Evolutionary conservation across 2,113 vertebrate genomes (phyloP).

Genomic region (Myiozetetes cayanensis): DNA sequence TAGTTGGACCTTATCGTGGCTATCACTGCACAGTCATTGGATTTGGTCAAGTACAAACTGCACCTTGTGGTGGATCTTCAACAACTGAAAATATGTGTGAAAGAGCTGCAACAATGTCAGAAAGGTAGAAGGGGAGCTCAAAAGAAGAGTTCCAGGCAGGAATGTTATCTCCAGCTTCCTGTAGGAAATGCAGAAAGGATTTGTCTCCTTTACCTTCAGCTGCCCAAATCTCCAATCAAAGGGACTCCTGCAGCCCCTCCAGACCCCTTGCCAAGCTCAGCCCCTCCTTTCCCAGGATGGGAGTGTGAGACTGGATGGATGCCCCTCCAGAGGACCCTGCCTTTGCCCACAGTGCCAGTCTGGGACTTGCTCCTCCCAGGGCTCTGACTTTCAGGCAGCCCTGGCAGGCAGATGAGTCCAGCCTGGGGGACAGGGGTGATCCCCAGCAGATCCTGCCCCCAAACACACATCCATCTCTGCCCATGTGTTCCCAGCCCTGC

Average conservation of each 20-base stretch:
- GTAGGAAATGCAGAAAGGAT: neutral
- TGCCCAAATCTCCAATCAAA: neutral
- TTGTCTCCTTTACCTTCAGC: neutral
- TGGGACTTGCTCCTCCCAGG: neutral
- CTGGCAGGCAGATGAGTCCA: neutral
- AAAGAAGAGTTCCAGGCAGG: neutral
- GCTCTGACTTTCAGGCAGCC: neutral
- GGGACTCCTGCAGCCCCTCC: neutral
- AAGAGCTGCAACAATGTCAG: neutral
- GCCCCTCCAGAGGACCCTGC: neutral
- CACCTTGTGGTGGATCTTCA: rapidly evolving
- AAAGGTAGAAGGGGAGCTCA: neutral
- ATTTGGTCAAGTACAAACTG: rapidly evolving
- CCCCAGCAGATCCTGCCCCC: neutral
- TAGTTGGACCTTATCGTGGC: rapidly evolving
- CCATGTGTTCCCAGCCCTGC: neutral
- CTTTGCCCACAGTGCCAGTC: neutral
- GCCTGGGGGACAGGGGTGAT: neutral
- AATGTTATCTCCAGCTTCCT: neutral
- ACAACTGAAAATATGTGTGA: neutral
- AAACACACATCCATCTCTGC: neutral
- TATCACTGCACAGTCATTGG: neutral
- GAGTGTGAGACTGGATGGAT: neutral
- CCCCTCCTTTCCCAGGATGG: neutral
- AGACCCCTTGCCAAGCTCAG: neutral